Base-by-base conservation (phyloP, 2,797 vertebrate genomes). In the Rhyacichthys aspro region DNA sequence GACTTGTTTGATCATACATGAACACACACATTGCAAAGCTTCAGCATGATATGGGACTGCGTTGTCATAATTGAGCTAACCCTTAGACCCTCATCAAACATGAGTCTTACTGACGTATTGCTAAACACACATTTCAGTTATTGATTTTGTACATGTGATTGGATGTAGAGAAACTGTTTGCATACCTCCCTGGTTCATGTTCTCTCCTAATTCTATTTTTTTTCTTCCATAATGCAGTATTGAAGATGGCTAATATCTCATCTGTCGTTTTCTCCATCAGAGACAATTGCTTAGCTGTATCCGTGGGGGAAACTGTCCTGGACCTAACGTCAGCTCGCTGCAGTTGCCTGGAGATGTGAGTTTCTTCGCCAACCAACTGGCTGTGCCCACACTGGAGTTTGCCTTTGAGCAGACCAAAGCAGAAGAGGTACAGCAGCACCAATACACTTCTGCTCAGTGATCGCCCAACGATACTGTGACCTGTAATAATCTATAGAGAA, bases 311-410 rank as follows among this genome's bases (percentile, higher is more conserved):
- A 88, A 83, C 58, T 98, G 96, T 66, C 78, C 83, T 0, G 87
- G 80, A 70, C 88, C 88, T 37, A 95, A 94, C 33, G 86, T 96
- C 82, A 95, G 89, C 76, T 94, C 94, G 1, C 76, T 94, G 56
- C 96, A 98, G 89, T 89, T 91, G 9, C 92, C 93, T 67, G 96
- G 95, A 38, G 95, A 96, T 78, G 84, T 91, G 1, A 85, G 92
- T 74, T 96, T 94, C 86, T 97, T 98, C 75, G 93, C 96, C 90
- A 97, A 95, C 89, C 89, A 92, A 14, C 91, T 98, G 4, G 95
- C 94, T 59, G 89, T 97, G 38, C 95, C 96, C 43, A 88, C 91
- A 7, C 36, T 73, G 3, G 94, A 96, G 80, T 97, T 98, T 77
- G 87, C 92, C 59, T 96, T 95, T 15, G 91, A 94, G 66, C 93